Base-by-base conservation (phyloP, 2,888 invertebrate genomes). In the Spilosoma lubricipeda region DNA sequence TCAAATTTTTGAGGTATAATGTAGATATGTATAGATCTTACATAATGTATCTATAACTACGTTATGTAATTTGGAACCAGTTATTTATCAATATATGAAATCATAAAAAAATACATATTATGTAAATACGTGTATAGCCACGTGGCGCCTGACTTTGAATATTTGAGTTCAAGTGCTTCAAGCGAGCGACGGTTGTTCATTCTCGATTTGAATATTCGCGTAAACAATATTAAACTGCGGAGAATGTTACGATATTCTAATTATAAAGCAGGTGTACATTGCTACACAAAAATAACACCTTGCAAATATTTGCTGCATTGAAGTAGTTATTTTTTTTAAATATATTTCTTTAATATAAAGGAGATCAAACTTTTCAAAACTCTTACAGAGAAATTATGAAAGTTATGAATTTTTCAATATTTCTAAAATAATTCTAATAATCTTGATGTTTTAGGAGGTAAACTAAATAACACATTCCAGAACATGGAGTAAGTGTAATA, bases 181-280 rank as follows among this genome's bases (percentile, higher is more conserved):
- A 73, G 64, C 52, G 65, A 73, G 64, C 52, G 65, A 64, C 73
- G 20, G 56, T 66, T 66, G 65, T 69, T 65, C 67, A 68, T n/a
- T 36, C 23, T 45, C 65, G 42, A 90, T 91, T 90, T 89, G 74
- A 90, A 91, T 91, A 91, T 87, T 81, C 86, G 84, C 89, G 89
- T 89, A 86, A 85, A 88, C 84, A 81, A 81, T 86, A 84, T 85
- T 82, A 76, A 83, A 79, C 65, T 72, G 67, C 74, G 77, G 70
- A 64, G 74, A 80, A 81, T 80, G 75, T 75, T 74, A 73, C 39
- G 39, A 52, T 39, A 48, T 56, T 64, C 48, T 27, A 66, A 70
- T 27, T 70, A 27, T 72, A 59, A 30, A 36, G 65, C 66, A 66
- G 68, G 42, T 72, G 68, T 52, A 45, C 20, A 27, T 9, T 23